These are phyloP conservation scores for Ephialtes manifestator DNA, from an alignment of 2,888 invertebrate genomes.

Conservation along the genomic window DNA sequence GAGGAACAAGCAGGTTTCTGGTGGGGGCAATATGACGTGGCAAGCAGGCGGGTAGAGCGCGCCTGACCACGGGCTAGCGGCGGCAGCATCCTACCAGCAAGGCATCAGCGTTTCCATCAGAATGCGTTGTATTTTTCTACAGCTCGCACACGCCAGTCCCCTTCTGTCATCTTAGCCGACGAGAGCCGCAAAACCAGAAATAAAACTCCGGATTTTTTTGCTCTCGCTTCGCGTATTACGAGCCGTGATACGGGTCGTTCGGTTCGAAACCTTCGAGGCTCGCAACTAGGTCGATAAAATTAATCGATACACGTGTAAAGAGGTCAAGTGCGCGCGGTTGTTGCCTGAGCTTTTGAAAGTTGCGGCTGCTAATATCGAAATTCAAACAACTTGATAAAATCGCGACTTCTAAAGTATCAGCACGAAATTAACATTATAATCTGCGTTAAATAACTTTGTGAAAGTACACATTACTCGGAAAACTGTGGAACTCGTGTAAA, in stretches of 20 bases:
- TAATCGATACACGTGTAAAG: slow-evolving; percentile 55
- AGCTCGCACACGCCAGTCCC: slow-evolving; percentile 53
- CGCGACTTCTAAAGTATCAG: neutral
- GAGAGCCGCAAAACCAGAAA: slow-evolving; percentile 21
- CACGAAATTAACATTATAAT: neutral
- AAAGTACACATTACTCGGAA: neutral
- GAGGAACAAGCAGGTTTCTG: slow-evolving; percentile 46
- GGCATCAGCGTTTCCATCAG: slow-evolving; percentile 45
- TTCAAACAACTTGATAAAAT: neutral
- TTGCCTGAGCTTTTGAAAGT: slow-evolving; percentile 57
- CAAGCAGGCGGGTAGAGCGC: slow-evolving; percentile 59
- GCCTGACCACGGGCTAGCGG: slow-evolving; percentile 62
- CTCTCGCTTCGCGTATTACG: neutral
- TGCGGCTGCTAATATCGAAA: neutral
- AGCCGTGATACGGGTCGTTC: slow-evolving; percentile 12
- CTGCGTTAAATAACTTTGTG: slow-evolving; percentile 19
- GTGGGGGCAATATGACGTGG: slow-evolving; percentile 73
- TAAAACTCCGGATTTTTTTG: slow-evolving; percentile 7
- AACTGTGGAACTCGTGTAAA: slow-evolving; percentile 16
- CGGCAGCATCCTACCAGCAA: slow-evolving; percentile 55
- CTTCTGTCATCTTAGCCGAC: slow-evolving; percentile 15
- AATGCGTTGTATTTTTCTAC: slow-evolving; percentile 66
- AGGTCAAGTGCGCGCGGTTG: slow-evolving; percentile 58
- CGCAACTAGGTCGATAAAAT: slow-evolving; percentile 66
- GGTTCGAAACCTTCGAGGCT: neutral